Base-by-base conservation (phyloP, 2,797 vertebrate species). In the Gadopsis bispinosus region DNA sequence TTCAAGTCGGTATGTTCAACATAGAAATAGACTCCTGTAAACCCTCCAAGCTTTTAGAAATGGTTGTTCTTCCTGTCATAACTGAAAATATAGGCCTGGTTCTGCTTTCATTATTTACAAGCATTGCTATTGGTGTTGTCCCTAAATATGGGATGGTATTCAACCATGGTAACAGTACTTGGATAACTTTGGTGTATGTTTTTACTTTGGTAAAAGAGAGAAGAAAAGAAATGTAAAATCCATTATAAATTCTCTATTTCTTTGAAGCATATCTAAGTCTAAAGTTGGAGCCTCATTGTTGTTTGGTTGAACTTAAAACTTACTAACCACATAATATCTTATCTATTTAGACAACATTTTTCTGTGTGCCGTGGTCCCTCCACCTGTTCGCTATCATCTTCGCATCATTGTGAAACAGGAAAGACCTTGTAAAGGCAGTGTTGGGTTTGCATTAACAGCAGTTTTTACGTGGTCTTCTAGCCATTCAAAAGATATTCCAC, bases 21-120 rank as follows among this genome's bases (percentile, higher is more conserved):
- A 64, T 66, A 51, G 60, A 77, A 75, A 69, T 17, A 29, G 51
- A 13, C 3, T 73, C 33, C 58, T 54, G 29, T 71, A 29, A 75
- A 62, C 20, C 26, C 45, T 70, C 4, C 1, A 37, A 10, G 29
- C 17, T 16, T 75, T 75, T 45, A 37, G n/a, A 68, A 69, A 62
- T 61, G 13, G 14, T 61, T 73, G 4, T 29, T 53, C 22, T 50
- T 43, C 1, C 58, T 35, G 41, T 70, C 43, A 45, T n/a, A 29
- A 69, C 20, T 76, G 22, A 26, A 74, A 66, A 59, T 67, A 53
- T 10, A 54, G 16, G 61, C 9, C 20, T 17, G 11, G 14, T 53
- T 53, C 35, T 51, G 4, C 56, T 73, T 29, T 76, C 13, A 5
- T 67, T 58, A 17, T 58, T 74, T 47, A n/a, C 29, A 63, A 62